Evolutionary conservation across 2,113 vertebrate genomes (phyloP).

Genomic region (Heteronetta atricapilla): DNA sequence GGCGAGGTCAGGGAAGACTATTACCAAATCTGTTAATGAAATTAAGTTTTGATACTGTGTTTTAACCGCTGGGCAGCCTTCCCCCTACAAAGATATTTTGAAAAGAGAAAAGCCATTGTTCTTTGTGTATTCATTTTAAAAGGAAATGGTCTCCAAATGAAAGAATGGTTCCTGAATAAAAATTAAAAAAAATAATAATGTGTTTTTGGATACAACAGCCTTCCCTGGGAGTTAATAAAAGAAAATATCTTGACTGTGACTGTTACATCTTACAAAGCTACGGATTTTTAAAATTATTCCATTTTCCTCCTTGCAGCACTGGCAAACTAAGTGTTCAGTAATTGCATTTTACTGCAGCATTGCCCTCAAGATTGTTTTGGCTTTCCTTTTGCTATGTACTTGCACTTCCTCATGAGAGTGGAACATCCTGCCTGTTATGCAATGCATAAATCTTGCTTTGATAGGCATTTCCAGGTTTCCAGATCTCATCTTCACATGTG

Average conservation of each 20-base stretch:
- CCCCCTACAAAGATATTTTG: conserved; percentile 49
- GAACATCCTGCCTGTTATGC: conserved; percentile 68
- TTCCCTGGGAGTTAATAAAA: not conserved
- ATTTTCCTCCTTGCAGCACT: not conserved
- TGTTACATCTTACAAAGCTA: not conserved
- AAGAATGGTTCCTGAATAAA: conserved; percentile 50
- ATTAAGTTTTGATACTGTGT: conserved; percentile 47
- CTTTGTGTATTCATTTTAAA: conserved; percentile 56
- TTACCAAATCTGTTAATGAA: conserved; percentile 49
- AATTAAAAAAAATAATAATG: not conserved
- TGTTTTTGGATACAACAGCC: not conserved
- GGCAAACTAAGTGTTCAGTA: not conserved
- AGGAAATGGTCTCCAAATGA: conserved; percentile 64
- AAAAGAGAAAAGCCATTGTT: conserved; percentile 68
- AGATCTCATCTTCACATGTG: conserved; percentile 23
- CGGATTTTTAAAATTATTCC: not conserved
- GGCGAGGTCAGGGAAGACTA: conserved; percentile 10
- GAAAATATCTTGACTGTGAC: not conserved
- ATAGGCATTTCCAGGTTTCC: conserved; percentile 68
- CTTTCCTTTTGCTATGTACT: conserved; percentile 60
- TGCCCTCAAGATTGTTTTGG: conserved; percentile 56
- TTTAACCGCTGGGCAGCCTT: conserved; percentile 42
- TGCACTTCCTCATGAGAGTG: conserved; percentile 57
- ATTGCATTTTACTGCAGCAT: conserved; percentile 30
- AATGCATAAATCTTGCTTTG: conserved; percentile 67